Evolutionary conservation across 2,888 invertebrate species (phyloP).

Genomic region (Caradrina kadenii): DNA sequence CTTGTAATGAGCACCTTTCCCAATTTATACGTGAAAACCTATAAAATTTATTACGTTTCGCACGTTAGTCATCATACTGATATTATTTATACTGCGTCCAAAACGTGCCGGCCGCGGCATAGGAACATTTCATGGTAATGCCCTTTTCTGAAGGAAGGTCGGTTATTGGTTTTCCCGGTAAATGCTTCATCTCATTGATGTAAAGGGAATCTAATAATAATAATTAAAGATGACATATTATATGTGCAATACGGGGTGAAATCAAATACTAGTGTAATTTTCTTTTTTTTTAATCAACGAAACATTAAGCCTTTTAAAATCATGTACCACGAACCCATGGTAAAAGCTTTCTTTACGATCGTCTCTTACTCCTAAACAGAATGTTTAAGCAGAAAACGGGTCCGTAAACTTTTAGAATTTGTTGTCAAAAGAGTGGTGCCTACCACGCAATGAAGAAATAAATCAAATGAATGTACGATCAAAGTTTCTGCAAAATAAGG

Average conservation of each 20-base stretch:
- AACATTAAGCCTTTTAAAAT: too few relatives aligned
- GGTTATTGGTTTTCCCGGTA: slow-evolving; percentile 76
- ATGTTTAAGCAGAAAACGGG: slow-evolving; percentile 18
- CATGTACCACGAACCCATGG: too few relatives aligned
- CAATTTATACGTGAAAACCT: slow-evolving; percentile 17
- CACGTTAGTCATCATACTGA: slow-evolving; percentile 36
- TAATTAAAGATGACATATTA: slow-evolving; percentile 35
- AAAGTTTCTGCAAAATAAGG: slow-evolving; percentile 19
- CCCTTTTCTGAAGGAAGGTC: slow-evolving; percentile 62
- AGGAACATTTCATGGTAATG: slow-evolving; percentile 53
- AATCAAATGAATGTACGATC: not conserved
- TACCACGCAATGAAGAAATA: slow-evolving; percentile 11
- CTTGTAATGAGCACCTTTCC: slow-evolving; percentile 16
- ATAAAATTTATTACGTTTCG: slow-evolving; percentile 35
- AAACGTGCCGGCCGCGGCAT: slow-evolving; percentile 42
- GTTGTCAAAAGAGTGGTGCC: too few relatives aligned
- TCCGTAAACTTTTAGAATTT: not conserved
- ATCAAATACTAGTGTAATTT: not conserved
- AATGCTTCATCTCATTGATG: slow-evolving; percentile 73
- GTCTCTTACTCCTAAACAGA: too few relatives aligned
- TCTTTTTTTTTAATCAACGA: too few relatives aligned
- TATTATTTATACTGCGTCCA: slow-evolving; percentile 32
- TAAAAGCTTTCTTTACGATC: too few relatives aligned
- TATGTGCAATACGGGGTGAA: not conserved
- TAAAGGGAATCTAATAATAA: slow-evolving; percentile 77